These are phyloP conservation scores for Anoplopoma fimbria DNA, from an alignment of 2,113 vertebrate species.

Conservation along the genomic window DNA sequence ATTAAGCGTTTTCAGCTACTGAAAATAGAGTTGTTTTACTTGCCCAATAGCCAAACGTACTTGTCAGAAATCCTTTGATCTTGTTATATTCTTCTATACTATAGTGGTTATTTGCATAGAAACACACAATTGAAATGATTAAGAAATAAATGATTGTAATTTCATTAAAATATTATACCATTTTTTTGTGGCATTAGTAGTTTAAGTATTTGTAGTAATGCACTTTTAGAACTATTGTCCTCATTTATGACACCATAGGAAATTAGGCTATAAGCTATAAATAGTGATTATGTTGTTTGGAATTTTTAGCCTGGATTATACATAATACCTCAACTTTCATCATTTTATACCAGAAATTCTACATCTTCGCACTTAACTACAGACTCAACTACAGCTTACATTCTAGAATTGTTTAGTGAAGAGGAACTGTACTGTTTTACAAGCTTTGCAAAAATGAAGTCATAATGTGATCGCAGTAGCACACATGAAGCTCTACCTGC, in stretches of 20 bases:
- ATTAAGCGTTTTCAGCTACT: no score
- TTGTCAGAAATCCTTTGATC: no score
- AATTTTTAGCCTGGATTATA: background rate
- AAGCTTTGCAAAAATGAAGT: background rate
- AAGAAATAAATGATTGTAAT: no score
- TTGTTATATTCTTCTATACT: no score
- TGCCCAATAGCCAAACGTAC: no score
- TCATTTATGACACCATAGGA: background rate
- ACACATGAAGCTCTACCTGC: constrained; percentile 13
- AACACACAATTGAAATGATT: no score
- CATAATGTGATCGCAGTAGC: background rate
- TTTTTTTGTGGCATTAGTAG: background rate
- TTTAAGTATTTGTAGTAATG: background rate
- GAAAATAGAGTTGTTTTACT: no score
- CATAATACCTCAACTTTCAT: background rate
- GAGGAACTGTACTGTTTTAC: background rate
- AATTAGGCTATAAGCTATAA: background rate
- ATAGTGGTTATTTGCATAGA: no score
- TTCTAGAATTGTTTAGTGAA: background rate
- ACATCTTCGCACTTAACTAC: no score
- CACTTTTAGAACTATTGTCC: no score
- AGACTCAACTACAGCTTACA: background rate
- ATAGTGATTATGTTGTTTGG: background rate
- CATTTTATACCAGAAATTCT: background rate
- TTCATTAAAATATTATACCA: no score